Evolutionary conservation across 2,888 invertebrate genomes (phyloP).

Genomic region (Uropetala carovei): DNA sequence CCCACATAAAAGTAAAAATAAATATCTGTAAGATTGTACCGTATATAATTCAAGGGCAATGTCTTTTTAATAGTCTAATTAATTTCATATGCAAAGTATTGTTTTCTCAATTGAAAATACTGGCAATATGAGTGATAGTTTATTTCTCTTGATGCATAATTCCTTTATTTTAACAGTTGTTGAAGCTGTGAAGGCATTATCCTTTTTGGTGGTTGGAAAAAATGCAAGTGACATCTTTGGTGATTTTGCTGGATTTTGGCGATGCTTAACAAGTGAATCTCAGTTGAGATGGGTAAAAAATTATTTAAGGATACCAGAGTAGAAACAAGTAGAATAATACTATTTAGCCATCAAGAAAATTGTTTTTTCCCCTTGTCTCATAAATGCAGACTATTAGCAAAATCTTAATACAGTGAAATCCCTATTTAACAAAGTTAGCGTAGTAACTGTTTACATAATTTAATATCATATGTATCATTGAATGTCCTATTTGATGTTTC

Average conservation of each 20-base stretch:
- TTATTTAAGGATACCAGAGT: too few relatives aligned
- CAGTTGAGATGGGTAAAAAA: conserved; percentile 91
- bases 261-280: conserved; percentile 88
- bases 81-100: too few relatives aligned
- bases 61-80: too few relatives aligned
- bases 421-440: too few relatives aligned
- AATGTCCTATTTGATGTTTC: too few relatives aligned
- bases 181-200: conserved; percentile 84
- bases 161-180: conserved; percentile 78
- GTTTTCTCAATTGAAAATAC: too few relatives aligned
- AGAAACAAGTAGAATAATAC: too few relatives aligned
- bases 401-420: conserved; percentile 34
- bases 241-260: conserved; percentile 89
- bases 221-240: conserved; percentile 84
- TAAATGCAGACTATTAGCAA: background rate
- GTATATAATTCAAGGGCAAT: too few relatives aligned
- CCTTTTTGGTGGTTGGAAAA: conserved; percentile 83
- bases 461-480: too few relatives aligned
- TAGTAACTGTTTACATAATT: too few relatives aligned
- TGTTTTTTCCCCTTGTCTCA: background rate
- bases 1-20: too few relatives aligned
- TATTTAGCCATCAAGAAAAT: background rate
- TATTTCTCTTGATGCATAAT: conserved; percentile 3
- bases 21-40: too few relatives aligned
- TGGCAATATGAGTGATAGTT: background rate